Evolutionary conservation across 2,113 vertebrate genomes (phyloP).

Genomic region (Neotragus moschatus): DNA sequence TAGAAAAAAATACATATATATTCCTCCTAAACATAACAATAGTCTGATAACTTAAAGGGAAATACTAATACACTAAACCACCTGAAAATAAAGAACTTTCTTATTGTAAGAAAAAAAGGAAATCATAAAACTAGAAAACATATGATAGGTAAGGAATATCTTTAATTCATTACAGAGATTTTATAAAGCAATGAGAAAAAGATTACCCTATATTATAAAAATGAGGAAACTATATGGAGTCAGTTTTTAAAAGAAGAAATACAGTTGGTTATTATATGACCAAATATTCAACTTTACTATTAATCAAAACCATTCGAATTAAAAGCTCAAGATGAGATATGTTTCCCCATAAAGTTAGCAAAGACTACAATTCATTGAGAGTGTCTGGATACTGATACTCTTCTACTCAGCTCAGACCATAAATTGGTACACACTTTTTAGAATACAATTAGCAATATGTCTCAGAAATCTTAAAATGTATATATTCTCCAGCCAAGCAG

Average conservation of each 20-base stretch:
- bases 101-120: background rate
- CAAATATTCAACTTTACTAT: slow-evolving; percentile 19
- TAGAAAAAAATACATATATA: background rate
- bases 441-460: background rate
- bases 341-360: background rate
- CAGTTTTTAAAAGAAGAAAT: slow-evolving; percentile 44
- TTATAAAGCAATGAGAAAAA: background rate
- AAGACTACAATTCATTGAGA: background rate
- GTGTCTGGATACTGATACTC: background rate
- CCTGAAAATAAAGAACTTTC: slow-evolving; percentile 11
- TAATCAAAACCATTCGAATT: slow-evolving; percentile 32
- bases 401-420: background rate
- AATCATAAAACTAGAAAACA: slow-evolving; percentile 5
- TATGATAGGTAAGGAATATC: background rate
- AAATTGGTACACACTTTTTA: background rate
- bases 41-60: background rate
- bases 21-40: background rate
- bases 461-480: background rate
- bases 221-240: background rate
- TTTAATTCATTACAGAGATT: slow-evolving; percentile 19
- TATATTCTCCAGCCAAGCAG: background rate
- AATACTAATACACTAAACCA: background rate
- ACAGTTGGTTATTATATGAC: background rate
- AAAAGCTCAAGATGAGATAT: background rate
- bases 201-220: slow-evolving; percentile 1